A percentile compares a stretch with the other conserved stretches of the same genome.
phyloP scores from a whole-genome alignment of 2,797 vertebrate genomes.

The Pseudomugil gertrudae region DNA sequence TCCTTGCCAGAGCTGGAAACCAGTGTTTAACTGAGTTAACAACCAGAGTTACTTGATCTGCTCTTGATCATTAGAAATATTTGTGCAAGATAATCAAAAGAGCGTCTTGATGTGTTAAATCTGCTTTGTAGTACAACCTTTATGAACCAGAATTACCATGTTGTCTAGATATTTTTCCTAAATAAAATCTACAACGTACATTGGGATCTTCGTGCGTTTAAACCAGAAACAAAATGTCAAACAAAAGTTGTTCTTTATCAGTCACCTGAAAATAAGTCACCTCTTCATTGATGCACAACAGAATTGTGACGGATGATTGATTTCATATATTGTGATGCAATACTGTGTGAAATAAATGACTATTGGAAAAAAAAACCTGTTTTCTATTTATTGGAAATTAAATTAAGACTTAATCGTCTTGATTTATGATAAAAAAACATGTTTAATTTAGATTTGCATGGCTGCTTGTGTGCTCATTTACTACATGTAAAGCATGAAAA shows the following conservation, averaged over 20 bases:
- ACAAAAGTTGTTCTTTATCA: conserved; percentile 52
- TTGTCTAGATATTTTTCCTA: conserved; percentile 16
- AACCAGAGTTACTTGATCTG: not conserved
- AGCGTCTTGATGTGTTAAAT: not conserved
- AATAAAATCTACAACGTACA: conserved; percentile 14
- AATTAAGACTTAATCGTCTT: not conserved
- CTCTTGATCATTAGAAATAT: not conserved
- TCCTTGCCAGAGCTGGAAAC: not conserved
- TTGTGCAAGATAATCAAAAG: not conserved
- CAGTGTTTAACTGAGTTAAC: not conserved
- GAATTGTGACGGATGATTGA: conserved; percentile 69
- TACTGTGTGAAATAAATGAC: conserved; percentile 73
- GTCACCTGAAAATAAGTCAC: conserved; percentile 67
- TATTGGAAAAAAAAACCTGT: conserved; percentile 28
- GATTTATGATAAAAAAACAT: too few relatives aligned
- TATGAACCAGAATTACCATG: conserved; percentile 9
- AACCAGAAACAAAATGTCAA: conserved; percentile 18
- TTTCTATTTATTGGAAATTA: not conserved
- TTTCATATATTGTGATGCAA: conserved; percentile 64
- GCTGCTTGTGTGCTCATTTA: too few relatives aligned
- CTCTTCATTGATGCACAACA: conserved; percentile 59
- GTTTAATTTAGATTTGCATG: too few relatives aligned
- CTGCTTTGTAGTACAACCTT: conserved; percentile 2
- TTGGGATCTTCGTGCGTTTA: conserved; percentile 10
- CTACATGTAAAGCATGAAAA: not conserved